Conservation (phyloP, 2,888 invertebrate species). For the Xanthostigma xanthostigma region DNA sequence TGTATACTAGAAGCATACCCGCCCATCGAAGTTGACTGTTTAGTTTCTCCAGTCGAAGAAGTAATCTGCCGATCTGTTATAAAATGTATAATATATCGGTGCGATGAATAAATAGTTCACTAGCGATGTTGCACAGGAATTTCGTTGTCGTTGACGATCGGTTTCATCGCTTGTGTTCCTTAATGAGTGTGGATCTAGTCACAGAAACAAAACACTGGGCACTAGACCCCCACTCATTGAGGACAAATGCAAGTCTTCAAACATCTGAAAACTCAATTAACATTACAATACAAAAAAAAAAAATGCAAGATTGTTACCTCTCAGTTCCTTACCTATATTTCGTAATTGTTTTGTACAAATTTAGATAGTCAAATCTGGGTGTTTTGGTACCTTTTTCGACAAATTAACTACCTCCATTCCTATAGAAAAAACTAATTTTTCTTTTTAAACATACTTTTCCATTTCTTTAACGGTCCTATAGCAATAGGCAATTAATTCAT, state of each 20-base stretch:
- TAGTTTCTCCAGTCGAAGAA: conserved; percentile 6
- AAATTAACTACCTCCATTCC: too few species aligned
- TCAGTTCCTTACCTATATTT: neutral
- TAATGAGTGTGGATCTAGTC: conserved; percentile 88
- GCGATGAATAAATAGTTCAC: neutral
- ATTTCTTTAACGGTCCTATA: too few species aligned
- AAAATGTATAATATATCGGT: conserved; percentile 9
- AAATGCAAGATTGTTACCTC: neutral
- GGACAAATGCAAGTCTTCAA: conserved; percentile 18
- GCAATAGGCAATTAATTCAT: too few species aligned
- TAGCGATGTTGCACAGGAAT: neutral
- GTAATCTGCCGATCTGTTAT: neutral
- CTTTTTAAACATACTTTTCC: too few species aligned
- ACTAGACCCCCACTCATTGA: conserved; percentile 63
- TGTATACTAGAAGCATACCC: conserved; percentile 71
- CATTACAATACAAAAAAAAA: neutral
- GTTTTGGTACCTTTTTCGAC: too few species aligned
- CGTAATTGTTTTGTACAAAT: neutral
- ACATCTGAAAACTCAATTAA: neutral
- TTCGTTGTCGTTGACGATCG: conserved; percentile 8
- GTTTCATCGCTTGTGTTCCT: conserved; percentile 26
- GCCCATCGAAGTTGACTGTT: conserved; percentile 52
- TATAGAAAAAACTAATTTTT: too few species aligned
- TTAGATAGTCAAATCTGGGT: too few species aligned
- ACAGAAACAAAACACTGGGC: conserved; percentile 43